Conservation (phyloP, 2,113 vertebrate species). For the Poeciliopsis turrubarensis region DNA sequence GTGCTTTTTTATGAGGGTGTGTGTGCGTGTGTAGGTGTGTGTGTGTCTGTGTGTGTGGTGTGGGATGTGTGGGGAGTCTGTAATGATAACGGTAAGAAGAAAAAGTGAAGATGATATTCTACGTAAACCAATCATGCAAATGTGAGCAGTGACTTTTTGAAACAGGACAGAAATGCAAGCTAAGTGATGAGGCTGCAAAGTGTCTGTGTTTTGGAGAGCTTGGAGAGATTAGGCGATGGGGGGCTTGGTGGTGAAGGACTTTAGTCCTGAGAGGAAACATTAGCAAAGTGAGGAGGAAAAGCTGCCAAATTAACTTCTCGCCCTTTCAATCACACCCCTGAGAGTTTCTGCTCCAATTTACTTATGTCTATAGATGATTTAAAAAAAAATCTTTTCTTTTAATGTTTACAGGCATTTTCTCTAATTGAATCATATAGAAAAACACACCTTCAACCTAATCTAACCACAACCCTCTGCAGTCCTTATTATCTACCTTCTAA, state of each 20-base stretch:
- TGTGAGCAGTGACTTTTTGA: conserved; percentile 49
- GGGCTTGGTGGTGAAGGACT: conserved; percentile 77
- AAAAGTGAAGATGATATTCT: conserved; percentile 32
- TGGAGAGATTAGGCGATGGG: conserved; percentile 70
- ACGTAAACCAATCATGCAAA: conserved; percentile 72
- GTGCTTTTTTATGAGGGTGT: conserved; percentile 77
- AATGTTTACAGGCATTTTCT: too few relatives aligned
- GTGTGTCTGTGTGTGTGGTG: background rate
- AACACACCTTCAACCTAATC: conserved; percentile 27
- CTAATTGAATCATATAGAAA: conserved; percentile 65
- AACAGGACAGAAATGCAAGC: conserved; percentile 40
- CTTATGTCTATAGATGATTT: conserved; percentile 85
- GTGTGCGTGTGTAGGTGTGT: conserved; percentile 48
- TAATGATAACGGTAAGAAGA: conserved; percentile 50
- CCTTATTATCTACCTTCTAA: too few relatives aligned
- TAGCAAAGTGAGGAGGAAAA: conserved; percentile 97
- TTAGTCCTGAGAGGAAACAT: conserved; percentile 89
- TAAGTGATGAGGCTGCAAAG: conserved; percentile 69
- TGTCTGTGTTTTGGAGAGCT: conserved; percentile 52
- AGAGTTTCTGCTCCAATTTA: conserved; percentile 93
- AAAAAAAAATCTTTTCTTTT: too few relatives aligned
- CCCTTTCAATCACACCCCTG: conserved; percentile 99
- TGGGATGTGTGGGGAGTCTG: background rate
- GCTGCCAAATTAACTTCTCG: conserved; percentile 99
- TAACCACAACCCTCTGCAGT: too few relatives aligned